These are phyloP conservation scores for Stegastes partitus DNA, from an alignment of 2,113 vertebrate genomes.

Conservation along the genomic window DNA sequence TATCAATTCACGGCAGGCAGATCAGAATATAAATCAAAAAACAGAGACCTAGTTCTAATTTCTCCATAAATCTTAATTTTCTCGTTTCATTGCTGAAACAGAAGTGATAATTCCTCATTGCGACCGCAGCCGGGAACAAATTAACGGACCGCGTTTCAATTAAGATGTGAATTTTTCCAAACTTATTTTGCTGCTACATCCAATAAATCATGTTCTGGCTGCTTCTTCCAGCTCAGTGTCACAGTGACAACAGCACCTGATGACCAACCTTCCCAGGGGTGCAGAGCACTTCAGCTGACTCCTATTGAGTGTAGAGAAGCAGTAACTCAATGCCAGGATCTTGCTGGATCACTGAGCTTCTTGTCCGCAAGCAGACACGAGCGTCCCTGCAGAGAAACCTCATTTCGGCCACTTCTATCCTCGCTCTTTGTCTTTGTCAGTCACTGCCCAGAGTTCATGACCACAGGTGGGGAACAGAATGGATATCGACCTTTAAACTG, in stretches of 20 bases:
- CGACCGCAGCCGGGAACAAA: not conserved
- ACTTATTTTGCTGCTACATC: not conserved
- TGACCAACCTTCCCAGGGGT: constrained; percentile 21
- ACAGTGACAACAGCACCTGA: constrained; percentile 43
- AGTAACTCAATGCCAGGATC: constrained; percentile 51
- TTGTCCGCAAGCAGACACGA: constrained; percentile 36
- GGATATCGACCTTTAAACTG: constrained; percentile 41
- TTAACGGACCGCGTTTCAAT: not conserved
- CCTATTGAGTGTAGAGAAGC: constrained; percentile 43
- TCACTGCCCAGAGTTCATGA: constrained; percentile 41
- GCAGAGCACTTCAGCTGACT: constrained; percentile 31
- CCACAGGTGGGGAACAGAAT: constrained; percentile 39
- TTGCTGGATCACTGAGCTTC: constrained; percentile 61
- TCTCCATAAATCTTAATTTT: not conserved
- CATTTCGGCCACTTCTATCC: constrained; percentile 55
- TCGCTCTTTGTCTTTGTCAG: constrained; percentile 67
- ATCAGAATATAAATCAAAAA: not conserved
- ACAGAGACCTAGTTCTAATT: not conserved
- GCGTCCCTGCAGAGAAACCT: constrained; percentile 62
- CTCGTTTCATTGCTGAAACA: not conserved
- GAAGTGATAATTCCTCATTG: not conserved
- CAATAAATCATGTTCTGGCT: constrained; percentile 15
- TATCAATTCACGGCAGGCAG: not conserved
- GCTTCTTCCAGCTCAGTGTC: constrained; percentile 25
- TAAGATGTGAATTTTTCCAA: not conserved